Evolutionary conservation across 2,888 invertebrate genomes (phyloP), one percentile per base, ranked within the genome.

Genomic region (Sthenelais limicola): DNA sequence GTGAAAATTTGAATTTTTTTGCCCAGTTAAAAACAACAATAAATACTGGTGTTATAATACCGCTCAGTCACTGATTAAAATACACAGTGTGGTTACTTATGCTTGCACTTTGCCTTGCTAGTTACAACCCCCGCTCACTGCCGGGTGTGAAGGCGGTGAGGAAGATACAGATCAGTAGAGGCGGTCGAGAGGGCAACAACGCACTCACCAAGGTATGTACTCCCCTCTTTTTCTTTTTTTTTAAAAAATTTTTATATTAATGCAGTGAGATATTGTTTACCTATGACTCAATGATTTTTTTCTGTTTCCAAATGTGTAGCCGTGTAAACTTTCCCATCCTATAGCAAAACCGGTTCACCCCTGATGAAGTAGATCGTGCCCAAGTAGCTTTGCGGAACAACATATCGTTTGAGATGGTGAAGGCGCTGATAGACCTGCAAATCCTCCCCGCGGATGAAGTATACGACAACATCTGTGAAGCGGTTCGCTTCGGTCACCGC

Each of bases 151-250:
- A 86, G 32, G 82, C 82, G 33, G 84, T 90, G 5, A 80, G 89
- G 18, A 77, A 81, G 28, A 82, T 90, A 32, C 85, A 87, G 38
- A 82, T 88, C 68, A 86, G 87, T 47, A 81, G 90, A 66, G 90
- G 90, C n/a, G 87, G 88, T 30, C 84, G 84, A 76, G 89, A 90
- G 82, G 90, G 90, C 54, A 90, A 90, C 80, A 88, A 89, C 77
- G 90, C 90, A 0, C 86, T 90, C 68, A 80, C 88, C 24, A 88
- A 87, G 82, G 88, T 87, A 51, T 51, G 58, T 30, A 33, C 18
- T n/a, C n/a, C n/a, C n/a, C n/a, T n/a, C n/a, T n/a, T n/a, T n/a
- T n/a, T n/a, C n/a, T n/a, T n/a, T n/a, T n/a, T n/a, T n/a, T n/a
- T n/a, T n/a, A n/a, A n/a, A n/a, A n/a, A n/a, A n/a, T n/a, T n/a